phyloP scores from a whole-genome alignment of 2,888 invertebrate species.

The Lithophane leautieri region DNA sequence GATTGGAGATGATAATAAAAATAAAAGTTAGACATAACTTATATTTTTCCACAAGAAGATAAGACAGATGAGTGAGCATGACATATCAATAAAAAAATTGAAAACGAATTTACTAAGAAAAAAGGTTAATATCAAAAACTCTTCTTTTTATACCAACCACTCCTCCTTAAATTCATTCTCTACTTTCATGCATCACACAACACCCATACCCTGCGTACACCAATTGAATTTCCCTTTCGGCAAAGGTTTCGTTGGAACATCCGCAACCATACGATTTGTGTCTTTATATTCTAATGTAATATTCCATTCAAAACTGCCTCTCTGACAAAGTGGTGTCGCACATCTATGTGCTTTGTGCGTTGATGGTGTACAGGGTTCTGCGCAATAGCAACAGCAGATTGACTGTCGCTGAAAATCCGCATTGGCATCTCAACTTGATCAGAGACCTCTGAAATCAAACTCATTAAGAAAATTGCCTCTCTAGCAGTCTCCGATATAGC shows the following conservation, averaged over 20 bases:
- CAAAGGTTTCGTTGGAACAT: neutral
- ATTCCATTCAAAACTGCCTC: neutral
- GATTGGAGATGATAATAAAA: too few relatives aligned
- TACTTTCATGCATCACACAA: neutral
- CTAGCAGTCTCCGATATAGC: neutral
- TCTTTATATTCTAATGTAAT: neutral
- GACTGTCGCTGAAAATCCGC: neutral
- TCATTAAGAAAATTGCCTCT: neutral
- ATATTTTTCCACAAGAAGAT: too few relatives aligned
- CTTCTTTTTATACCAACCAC: neutral
- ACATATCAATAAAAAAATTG: too few relatives aligned
- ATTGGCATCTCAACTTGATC: neutral
- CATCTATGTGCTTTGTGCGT: neutral
- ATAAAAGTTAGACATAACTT: too few relatives aligned
- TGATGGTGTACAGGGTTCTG: slow-evolving; percentile 2
- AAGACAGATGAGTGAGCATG: too few relatives aligned
- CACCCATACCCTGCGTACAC: neutral
- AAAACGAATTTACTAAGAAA: too few relatives aligned
- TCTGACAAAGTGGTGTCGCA: neutral
- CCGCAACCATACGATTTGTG: neutral
- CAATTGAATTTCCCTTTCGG: neutral
- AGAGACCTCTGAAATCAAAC: neutral
- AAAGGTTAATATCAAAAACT: neutral
- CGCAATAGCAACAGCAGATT: slow-evolving; percentile 1
- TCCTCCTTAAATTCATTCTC: neutral